These are phyloP conservation scores for Macrosiphum euphorbiae DNA, from an alignment of 2,888 invertebrate species.

Conservation along the genomic window DNA sequence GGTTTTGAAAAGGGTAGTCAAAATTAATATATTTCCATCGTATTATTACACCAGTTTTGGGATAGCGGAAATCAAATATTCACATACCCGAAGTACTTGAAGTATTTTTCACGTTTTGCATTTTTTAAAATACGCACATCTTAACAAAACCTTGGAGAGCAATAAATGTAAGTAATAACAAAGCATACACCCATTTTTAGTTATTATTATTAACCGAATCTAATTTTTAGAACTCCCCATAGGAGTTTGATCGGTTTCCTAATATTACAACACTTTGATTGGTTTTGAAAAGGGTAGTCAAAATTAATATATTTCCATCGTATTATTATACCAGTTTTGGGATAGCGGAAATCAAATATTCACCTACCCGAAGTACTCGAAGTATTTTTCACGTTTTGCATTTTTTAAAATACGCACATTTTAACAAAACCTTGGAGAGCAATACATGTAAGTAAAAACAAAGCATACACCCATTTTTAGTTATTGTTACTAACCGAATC, in stretches of 20 bases:
- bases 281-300: not conserved
- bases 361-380: not conserved
- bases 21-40: too few species aligned
- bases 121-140: too few species aligned
- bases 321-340: not conserved
- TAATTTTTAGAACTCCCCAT: not conserved
- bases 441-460: not conserved
- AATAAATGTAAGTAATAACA: not conserved
- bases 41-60: too few species aligned
- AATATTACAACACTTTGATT: not conserved
- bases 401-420: not conserved
- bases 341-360: not conserved
- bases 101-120: too few species aligned
- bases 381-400: not conserved
- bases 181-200: not conserved
- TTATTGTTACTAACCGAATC: too few species aligned
- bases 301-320: not conserved
- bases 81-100: too few species aligned
- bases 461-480: not conserved
- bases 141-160: too few species aligned
- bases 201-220: too few species aligned
- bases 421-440: not conserved
- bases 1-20: too few species aligned
- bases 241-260: not conserved
- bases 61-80: too few species aligned